A percentile compares a stretch with the other conserved stretches of the same genome.
Conservation (phyloP, 1,140 invertebrate species). For the Theocolax elegans region DNA sequence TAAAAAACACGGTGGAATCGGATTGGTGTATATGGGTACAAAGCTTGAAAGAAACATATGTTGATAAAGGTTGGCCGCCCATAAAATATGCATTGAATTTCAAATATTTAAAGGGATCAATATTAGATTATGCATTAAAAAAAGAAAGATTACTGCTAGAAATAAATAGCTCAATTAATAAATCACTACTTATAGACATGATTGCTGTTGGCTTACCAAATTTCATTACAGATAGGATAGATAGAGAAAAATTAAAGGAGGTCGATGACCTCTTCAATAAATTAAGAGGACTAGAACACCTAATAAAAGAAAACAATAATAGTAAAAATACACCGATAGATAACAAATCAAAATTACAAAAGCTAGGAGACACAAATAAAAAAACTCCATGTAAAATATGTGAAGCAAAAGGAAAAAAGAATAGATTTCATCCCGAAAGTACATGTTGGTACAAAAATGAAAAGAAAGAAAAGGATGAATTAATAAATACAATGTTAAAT, state of each 20-base stretch:
- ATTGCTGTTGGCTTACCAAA: slow-evolving; percentile 45
- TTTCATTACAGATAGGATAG: slow-evolving; percentile 41
- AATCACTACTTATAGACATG: slow-evolving; percentile 40
- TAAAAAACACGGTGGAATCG: too few species aligned
- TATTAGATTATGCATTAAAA: too few species aligned
- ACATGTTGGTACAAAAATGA: background rate
- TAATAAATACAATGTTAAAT: background rate
- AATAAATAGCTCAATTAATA: slow-evolving; percentile 31
- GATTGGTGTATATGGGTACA: too few species aligned
- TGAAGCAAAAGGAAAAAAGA: too few species aligned
- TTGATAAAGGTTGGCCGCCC: too few species aligned
- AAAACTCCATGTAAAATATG: slow-evolving; percentile 16
- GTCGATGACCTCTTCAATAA: slow-evolving; percentile 43
- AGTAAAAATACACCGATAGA: background rate
- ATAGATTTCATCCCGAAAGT: too few species aligned
- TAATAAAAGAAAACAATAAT: slow-evolving; percentile 30
- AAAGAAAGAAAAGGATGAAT: background rate
- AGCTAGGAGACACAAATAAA: background rate
- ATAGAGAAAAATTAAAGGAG: slow-evolving; percentile 43
- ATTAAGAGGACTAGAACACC: slow-evolving; percentile 40
- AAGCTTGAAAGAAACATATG: too few species aligned
- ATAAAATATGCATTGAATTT: too few species aligned
- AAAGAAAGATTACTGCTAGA: too few species aligned
- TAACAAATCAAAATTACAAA: too few species aligned
- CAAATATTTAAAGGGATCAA: too few species aligned